phyloP scores from a whole-genome alignment of 2,113 vertebrate genomes.

The Leptodactylus fuscus region DNA sequence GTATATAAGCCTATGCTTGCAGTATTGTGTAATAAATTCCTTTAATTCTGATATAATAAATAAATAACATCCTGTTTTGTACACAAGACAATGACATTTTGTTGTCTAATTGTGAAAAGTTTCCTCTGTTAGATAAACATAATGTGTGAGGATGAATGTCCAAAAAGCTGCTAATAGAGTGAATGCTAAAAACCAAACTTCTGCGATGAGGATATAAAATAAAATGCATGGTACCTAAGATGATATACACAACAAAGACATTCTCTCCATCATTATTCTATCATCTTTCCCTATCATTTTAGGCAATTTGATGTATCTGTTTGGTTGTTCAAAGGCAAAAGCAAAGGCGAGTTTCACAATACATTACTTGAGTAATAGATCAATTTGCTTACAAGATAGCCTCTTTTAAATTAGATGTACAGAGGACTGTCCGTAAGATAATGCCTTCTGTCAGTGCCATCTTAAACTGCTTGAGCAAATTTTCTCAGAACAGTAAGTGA shows the following conservation, averaged over 20 bases:
- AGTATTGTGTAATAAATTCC: too few relatives aligned
- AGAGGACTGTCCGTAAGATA: background rate
- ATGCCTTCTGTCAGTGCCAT: background rate
- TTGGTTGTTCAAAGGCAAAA: constrained; percentile 46
- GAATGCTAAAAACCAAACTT: background rate
- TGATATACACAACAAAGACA: constrained; percentile 32
- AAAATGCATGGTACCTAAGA: constrained; percentile 25
- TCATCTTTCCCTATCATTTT: constrained; percentile 50
- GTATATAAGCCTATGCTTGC: too few relatives aligned
- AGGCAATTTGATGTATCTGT: constrained; percentile 49
- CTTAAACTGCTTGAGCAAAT: background rate
- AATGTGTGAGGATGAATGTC: background rate
- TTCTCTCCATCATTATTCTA: constrained; percentile 31
- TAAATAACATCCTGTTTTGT: too few relatives aligned
- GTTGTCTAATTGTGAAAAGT: too few relatives aligned
- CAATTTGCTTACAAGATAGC: constrained; percentile 7
- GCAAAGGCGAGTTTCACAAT: constrained; percentile 46
- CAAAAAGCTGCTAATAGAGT: constrained; percentile 13
- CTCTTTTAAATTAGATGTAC: constrained; percentile 33
- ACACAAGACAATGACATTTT: too few relatives aligned
- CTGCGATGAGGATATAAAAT: background rate
- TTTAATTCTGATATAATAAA: too few relatives aligned
- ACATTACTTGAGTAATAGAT: constrained; percentile 49
- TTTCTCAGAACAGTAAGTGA: background rate
- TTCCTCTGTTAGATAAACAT: background rate